Percentiles rank a stretch among this genome's conserved stretches.
Evolutionary conservation across 2,113 vertebrate species (phyloP).

Genomic region (Spheniscus mendiculus): DNA sequence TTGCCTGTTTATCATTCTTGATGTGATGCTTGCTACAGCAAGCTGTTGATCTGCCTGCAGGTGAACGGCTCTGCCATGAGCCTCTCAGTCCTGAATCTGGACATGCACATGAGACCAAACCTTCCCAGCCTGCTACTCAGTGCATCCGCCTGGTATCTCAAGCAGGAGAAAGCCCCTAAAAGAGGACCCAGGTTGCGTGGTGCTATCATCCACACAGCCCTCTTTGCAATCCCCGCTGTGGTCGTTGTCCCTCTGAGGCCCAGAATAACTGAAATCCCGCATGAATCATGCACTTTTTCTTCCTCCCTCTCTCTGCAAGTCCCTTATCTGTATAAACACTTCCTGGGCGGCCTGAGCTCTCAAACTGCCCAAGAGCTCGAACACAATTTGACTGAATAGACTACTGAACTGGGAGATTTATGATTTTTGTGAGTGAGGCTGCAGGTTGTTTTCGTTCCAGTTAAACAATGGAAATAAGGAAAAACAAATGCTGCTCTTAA

Average conservation of each 20-base stretch:
- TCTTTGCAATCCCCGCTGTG: rapidly evolving
- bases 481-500: slow-evolving; percentile 24
- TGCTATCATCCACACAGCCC: neutral
- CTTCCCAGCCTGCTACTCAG: neutral
- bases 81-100: neutral
- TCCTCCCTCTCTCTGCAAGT: neutral
- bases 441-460: slow-evolving; percentile 41
- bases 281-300: neutral
- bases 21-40: rapidly evolving
- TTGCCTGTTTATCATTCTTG: neutral
- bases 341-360: slow-evolving; percentile 56
- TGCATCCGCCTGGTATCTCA: neutral
- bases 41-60: neutral
- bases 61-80: neutral
- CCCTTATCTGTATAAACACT: slow-evolving; percentile 62
- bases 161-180: neutral
- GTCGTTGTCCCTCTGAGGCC: neutral
- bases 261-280: neutral
- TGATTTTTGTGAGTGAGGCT: neutral
- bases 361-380: neutral
- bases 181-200: neutral
- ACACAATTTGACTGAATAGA: neutral
- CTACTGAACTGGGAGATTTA: slow-evolving; percentile 45
- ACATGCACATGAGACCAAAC: rapidly evolving
- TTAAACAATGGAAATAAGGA: slow-evolving; percentile 57